These are phyloP conservation scores for Furnarius figulus DNA, from an alignment of 2,113 vertebrate genomes.

Conservation along the genomic window DNA sequence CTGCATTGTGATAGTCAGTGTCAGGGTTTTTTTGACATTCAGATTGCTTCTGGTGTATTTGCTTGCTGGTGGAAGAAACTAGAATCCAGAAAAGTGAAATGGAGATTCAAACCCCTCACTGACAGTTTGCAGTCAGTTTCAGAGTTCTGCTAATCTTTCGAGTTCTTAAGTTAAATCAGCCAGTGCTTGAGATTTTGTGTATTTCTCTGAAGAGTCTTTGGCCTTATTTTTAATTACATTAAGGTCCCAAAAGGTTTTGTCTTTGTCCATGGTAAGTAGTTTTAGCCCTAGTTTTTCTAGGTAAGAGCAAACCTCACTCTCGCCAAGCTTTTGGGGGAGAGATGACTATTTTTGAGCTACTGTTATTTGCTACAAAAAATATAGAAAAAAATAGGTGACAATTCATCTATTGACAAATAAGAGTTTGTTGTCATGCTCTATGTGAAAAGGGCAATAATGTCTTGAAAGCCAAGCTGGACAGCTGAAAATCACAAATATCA, in stretches of 20 bases:
- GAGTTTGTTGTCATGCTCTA: background rate
- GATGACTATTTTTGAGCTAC: background rate
- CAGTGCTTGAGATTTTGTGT: background rate
- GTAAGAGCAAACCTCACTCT: background rate
- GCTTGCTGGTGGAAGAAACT: background rate
- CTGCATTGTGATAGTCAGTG: background rate
- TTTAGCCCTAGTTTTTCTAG: background rate
- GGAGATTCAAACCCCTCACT: accelerated
- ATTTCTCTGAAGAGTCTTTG: background rate
- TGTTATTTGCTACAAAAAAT: background rate
- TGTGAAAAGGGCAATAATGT: background rate
- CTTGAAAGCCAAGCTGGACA: background rate
- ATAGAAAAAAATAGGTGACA: background rate
- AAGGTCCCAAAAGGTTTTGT: background rate
- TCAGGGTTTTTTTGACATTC: background rate
- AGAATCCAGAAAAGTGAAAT: background rate
- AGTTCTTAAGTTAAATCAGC: background rate
- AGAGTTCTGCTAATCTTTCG: background rate
- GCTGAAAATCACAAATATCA: background rate
- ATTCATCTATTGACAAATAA: background rate
- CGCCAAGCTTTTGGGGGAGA: background rate
- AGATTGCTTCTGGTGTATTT: background rate
- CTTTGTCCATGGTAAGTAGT: background rate
- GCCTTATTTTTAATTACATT: background rate
- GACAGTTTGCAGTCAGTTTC: background rate